phyloP scores from a whole-genome alignment of 2,888 invertebrate species.

The Uropetala carovei region DNA sequence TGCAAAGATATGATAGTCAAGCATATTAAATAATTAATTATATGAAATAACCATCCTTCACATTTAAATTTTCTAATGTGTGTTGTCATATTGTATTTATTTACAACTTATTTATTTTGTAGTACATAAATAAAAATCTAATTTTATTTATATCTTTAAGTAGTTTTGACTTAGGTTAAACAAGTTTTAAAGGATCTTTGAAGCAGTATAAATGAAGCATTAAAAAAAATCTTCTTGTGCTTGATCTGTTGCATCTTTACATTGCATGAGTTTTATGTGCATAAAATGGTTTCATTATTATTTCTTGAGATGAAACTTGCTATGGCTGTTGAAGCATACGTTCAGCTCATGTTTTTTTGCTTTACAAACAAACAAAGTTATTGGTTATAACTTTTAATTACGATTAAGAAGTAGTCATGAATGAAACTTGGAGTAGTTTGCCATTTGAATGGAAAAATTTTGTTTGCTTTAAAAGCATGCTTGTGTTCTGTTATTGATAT shows the following conservation, averaged over 20 bases:
- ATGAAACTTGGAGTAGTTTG: background rate
- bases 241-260: background rate
- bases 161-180: no score
- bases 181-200: no score
- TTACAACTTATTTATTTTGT: no score
- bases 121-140: no score
- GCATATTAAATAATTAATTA: no score
- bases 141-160: no score
- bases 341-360: background rate
- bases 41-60: no score
- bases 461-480: constrained; percentile 66
- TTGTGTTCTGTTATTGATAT: constrained; percentile 66
- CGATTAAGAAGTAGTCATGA: background rate
- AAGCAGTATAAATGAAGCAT: no score
- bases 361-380: background rate
- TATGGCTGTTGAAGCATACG: background rate
- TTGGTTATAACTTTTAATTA: background rate
- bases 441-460: background rate
- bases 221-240: background rate
- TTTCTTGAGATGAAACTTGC: background rate
- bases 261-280: background rate
- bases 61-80: no score
- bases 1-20: no score
- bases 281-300: background rate
- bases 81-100: no score